These are phyloP conservation scores for Sardina pilchardus DNA, from an alignment of 2,113 vertebrate genomes.

Conservation along the genomic window DNA sequence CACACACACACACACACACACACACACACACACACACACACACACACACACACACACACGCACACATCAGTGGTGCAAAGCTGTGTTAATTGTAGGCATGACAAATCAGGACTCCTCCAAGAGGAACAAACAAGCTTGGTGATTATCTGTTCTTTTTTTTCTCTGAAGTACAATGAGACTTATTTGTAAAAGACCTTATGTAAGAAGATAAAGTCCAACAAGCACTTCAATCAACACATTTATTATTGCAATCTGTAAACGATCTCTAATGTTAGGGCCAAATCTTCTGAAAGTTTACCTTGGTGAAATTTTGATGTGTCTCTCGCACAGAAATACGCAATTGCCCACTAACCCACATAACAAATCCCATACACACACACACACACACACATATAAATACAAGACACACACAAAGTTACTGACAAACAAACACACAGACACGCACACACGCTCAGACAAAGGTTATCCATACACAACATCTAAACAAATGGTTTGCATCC, in stretches of 20 bases:
- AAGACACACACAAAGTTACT: constrained; percentile 12
- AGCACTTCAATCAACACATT: too few species aligned
- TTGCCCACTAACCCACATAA: neutral
- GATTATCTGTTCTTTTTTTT: neutral
- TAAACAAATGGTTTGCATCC: neutral
- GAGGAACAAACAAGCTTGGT: constrained; percentile 25
- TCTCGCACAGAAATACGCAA: neutral
- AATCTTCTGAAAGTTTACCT: neutral
- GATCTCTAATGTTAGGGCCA: too few species aligned
- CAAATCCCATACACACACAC: constrained; percentile 38
- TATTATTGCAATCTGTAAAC: too few species aligned
- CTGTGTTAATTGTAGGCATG: too few species aligned
- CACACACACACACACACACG: constrained; percentile 40
- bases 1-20: constrained; percentile 21
- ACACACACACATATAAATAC: constrained; percentile 31
- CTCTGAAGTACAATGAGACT: too few species aligned
- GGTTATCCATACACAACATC: constrained; percentile 20
- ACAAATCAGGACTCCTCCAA: neutral
- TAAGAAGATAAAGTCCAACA: too few species aligned
- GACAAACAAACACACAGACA: constrained; percentile 36
- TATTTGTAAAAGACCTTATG: too few species aligned
- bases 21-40: constrained; percentile 41
- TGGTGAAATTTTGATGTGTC: neutral
- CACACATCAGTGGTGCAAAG: too few species aligned
- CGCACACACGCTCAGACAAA: constrained; percentile 42